phyloP scores from a whole-genome alignment of 1,140 invertebrate species.

The Platyscapa corneri region DNA sequence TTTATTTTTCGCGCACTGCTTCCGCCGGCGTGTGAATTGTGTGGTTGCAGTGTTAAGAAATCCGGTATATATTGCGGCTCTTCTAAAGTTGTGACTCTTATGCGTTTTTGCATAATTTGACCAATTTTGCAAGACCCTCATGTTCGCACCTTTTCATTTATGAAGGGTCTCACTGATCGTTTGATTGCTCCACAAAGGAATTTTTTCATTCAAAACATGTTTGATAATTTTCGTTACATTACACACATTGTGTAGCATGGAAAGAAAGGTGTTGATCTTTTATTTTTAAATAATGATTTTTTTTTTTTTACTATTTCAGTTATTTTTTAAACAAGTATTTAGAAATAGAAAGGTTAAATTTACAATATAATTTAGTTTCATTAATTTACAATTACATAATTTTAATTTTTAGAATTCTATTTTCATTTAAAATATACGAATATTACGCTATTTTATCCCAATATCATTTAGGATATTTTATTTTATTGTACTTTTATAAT shows the following conservation, averaged over 20 bases:
- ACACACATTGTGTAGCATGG: not conserved
- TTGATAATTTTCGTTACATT: not conserved
- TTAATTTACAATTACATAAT: no score
- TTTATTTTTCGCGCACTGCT: not conserved
- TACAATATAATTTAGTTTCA: no score
- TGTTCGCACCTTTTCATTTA: not conserved
- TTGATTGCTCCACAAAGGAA: constrained; percentile 1
- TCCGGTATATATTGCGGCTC: not conserved
- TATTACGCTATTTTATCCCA: not conserved
- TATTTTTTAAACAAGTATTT: not conserved
- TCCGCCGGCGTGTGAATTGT: constrained; percentile 36
- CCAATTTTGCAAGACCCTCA: constrained; percentile 25
- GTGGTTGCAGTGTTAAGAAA: constrained; percentile 22
- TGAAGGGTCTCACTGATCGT: not conserved
- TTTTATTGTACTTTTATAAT: no score
- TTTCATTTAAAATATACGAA: no score
- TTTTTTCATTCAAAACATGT: not conserved
- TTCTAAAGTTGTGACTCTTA: not conserved
- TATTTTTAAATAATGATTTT: no score
- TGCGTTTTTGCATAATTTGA: constrained; percentile 44
- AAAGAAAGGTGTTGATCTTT: not conserved
- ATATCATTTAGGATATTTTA: no score
- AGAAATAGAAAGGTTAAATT: no score
- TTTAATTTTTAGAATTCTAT: no score
- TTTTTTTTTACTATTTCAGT: no score